Evolutionary conservation across 1,140 invertebrate genomes (phyloP), one percentile per base, ranked within the genome.

Genomic region (Rhagoletis zephyria): DNA sequence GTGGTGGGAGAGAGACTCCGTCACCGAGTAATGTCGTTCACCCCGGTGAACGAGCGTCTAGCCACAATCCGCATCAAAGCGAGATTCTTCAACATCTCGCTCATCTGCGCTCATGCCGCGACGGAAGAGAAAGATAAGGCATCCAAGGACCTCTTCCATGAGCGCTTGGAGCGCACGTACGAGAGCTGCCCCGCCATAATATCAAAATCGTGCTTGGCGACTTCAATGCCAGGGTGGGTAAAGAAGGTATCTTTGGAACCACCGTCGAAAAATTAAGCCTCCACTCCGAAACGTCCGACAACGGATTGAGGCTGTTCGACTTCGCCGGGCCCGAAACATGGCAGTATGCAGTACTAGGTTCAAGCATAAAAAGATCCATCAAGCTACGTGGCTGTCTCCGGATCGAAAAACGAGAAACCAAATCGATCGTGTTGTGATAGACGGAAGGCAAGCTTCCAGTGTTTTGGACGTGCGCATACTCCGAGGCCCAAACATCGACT

Each of bases 371-470:
- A 81, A 45, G 5, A 81, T 81, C 9, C 74, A 81, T 16, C n/a
- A 81, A 51, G 74, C 74, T 40, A 81, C 48, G 14, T 81, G 74
- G 42, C 74, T 42, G 3, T 51, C 48, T 42, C 74, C 74, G n/a
- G 74, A 81, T 81, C 48, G 42, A 16, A 51, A 45, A 16, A 81
- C 74, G 16, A 81, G 40, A 85, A 51, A n/a, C 59, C 85, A 56
- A 19, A 56, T 85, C 56, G 48, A 85, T 85, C 85, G 9, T 42
- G 56, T 51, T 30, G 59, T n/a, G 59, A 61, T 60, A 59, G 85
- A 85, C n/a, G 42, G 85, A 85, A 85, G 85, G n/a, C 85, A 60
- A 10, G 85, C 10, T n/a, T 59, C 85, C 10, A 59, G 16, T 59
- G 59, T 85, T 12, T 30, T 85, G 14, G 85, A 61, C 30, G 85